Conservation (phyloP, 2,888 invertebrate genomes). For the Baccha elongata region DNA sequence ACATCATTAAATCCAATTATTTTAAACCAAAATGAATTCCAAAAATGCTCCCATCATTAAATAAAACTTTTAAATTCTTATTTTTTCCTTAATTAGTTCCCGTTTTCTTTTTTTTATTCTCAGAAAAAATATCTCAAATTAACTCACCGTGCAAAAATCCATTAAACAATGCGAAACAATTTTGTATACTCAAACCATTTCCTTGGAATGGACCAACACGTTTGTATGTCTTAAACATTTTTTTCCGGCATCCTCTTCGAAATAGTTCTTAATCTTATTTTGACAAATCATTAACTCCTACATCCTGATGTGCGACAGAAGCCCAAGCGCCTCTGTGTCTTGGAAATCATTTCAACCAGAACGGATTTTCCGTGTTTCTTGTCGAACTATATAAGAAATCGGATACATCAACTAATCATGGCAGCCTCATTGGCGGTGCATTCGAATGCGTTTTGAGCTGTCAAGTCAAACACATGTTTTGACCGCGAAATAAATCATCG, state of each 20-base stretch:
- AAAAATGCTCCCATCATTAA: constrained; percentile 19
- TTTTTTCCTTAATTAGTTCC: constrained; percentile 12
- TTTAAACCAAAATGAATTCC: not conserved
- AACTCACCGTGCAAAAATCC: constrained; percentile 63
- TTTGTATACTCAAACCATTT: constrained; percentile 38
- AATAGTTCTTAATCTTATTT: constrained; percentile 72
- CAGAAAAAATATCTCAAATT: constrained; percentile 22
- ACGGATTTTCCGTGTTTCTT: constrained; percentile 58
- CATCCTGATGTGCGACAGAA: constrained; percentile 62
- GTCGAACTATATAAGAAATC: constrained; percentile 48
- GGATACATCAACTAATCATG: constrained; percentile 66
- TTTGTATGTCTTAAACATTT: constrained; percentile 18
- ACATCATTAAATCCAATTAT: too few relatives aligned
- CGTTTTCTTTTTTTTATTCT: not conserved
- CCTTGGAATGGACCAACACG: constrained; percentile 41
- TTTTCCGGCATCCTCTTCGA: constrained; percentile 53
- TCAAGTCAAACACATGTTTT: constrained; percentile 83
- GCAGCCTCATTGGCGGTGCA: constrained; percentile 46
- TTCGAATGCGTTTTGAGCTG: constrained; percentile 75
- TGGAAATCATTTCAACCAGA: constrained; percentile 56
- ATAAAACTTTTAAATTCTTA: constrained; percentile 4
- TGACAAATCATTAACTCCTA: constrained; percentile 74
- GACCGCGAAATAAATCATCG: constrained; percentile 83
- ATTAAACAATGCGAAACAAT: constrained; percentile 51
- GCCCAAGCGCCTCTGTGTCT: constrained; percentile 63